These are phyloP conservation scores for Aspidiotus destructor DNA, from an alignment of 2,888 invertebrate species.

Conservation along the genomic window DNA sequence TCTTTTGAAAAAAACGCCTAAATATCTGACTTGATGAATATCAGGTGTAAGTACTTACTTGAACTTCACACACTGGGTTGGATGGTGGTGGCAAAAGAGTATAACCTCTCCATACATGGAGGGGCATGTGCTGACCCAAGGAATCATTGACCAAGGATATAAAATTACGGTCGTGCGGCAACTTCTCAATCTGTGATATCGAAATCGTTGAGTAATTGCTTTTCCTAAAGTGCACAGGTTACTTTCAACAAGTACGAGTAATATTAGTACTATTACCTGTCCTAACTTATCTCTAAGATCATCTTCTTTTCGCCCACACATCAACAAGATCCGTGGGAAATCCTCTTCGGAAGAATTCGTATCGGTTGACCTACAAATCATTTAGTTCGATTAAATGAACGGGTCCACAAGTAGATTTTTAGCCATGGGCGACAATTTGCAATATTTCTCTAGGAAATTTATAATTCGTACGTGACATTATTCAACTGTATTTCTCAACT, in stretches of 20 bases:
- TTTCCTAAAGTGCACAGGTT: neutral
- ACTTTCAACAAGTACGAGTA: neutral
- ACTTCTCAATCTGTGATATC: conserved; percentile 26
- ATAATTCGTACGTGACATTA: too few species aligned
- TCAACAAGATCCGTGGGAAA: conserved; percentile 37
- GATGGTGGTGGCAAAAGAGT: conserved; percentile 13
- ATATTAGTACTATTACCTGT: conserved; percentile 21
- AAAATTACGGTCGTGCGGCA: conserved; percentile 35
- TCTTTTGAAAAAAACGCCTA: neutral
- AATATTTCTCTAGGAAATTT: too few species aligned
- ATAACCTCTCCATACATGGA: conserved; percentile 33
- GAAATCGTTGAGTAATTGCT: neutral
- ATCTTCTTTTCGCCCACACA: conserved; percentile 35
- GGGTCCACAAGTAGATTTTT: too few species aligned
- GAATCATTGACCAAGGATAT: conserved; percentile 35
- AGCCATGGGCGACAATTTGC: too few species aligned
- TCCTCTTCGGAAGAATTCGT: conserved; percentile 12
- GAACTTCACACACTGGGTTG: neutral
- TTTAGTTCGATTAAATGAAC: conserved; percentile 4
- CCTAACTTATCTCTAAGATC: conserved; percentile 21
- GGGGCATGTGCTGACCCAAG: conserved; percentile 29
- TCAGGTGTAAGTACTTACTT: neutral
- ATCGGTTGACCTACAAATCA: neutral
- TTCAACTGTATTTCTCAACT: too few species aligned
- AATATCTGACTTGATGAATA: neutral